These are phyloP conservation scores for Drosophila nasuta DNA, from an alignment of 1,140 invertebrate species.

Conservation along the genomic window DNA sequence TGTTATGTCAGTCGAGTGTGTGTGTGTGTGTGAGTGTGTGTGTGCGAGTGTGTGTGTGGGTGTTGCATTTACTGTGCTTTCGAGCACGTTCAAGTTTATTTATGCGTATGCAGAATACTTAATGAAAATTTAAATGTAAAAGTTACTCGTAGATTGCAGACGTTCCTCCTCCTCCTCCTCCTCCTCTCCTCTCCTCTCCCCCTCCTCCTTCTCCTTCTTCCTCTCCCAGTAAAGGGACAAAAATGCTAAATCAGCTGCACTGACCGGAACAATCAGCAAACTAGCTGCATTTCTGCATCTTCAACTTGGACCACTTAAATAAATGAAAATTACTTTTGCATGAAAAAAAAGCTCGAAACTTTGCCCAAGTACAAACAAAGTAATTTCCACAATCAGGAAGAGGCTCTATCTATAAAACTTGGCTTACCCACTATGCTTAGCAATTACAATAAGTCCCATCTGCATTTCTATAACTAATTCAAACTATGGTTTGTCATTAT, in stretches of 20 bases:
- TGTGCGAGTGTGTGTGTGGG: conserved; percentile 36
- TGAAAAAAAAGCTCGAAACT: conserved; percentile 1
- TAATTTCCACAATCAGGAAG: background rate
- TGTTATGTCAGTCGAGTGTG: conserved; percentile 63
- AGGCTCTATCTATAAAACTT: background rate
- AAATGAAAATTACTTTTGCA: conserved; percentile 48
- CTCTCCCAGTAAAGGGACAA: background rate
- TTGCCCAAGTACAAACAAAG: background rate
- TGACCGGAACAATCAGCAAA: conserved; percentile 18
- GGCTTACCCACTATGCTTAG: background rate
- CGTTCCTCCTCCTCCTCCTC: background rate
- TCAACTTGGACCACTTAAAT: conserved; percentile 40
- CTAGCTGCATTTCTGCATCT: background rate
- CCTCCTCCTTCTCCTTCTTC: background rate
- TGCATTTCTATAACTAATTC: background rate
- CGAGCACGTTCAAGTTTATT: conserved; percentile 82
- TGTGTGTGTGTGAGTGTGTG: conserved; percentile 5
- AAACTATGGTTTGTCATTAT: background rate
- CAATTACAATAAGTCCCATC: background rate
- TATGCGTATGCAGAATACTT: conserved; percentile 84
- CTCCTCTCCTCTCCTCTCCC: background rate
- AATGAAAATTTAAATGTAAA: conserved; percentile 84
- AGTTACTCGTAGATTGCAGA: conserved; percentile 72
- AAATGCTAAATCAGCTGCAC: conserved; percentile 15
- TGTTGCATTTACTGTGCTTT: conserved; percentile 70